These are phyloP conservation scores for Aphis gossypii DNA, from an alignment of 1,140 invertebrate species.

Conservation along the genomic window DNA sequence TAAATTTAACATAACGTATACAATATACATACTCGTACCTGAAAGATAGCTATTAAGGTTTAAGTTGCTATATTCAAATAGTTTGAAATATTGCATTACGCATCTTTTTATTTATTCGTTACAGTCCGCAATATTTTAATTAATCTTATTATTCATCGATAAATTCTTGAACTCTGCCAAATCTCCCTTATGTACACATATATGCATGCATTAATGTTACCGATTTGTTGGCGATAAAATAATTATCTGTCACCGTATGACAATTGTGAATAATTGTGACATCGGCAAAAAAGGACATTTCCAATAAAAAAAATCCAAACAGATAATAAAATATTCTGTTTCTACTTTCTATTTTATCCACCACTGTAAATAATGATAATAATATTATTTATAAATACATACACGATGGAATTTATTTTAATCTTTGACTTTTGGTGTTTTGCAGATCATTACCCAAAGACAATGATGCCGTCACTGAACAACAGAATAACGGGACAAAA, in stretches of 20 bases:
- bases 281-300: background rate
- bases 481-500: slow-evolving; percentile 23
- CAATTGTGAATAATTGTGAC: background rate
- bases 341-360: background rate
- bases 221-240: background rate
- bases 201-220: background rate
- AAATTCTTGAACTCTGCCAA: background rate
- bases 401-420: background rate
- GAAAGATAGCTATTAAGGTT: slow-evolving; percentile 30
- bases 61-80: background rate
- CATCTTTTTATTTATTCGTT: slow-evolving; percentile 11
- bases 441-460: background rate
- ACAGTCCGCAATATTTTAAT: slow-evolving; percentile 37
- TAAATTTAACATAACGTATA: background rate
- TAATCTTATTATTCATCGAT: background rate
- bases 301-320: background rate
- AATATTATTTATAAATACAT: background rate
- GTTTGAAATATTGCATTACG: background rate
- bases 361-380: background rate
- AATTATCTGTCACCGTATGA: background rate
- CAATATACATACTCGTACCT: background rate
- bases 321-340: background rate
- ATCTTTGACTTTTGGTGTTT: background rate
- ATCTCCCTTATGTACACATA: background rate
- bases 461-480: slow-evolving; percentile 2